Evolutionary conservation across 2,113 vertebrate species (phyloP).

Genomic region (Pithys albifrons): DNA sequence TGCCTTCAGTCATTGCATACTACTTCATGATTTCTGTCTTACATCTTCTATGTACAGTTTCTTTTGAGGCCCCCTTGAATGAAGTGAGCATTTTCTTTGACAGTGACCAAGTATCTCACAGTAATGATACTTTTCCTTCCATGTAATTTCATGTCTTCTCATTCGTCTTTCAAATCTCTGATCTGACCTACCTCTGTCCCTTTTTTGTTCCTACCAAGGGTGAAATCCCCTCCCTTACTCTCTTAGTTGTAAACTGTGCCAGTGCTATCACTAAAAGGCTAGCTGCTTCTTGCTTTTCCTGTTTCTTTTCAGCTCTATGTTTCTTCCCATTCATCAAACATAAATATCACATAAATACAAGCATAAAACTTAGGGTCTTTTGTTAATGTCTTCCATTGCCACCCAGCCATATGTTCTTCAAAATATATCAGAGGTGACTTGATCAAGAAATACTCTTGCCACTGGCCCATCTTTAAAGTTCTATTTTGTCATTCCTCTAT

Average conservation of each 20-base stretch:
- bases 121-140: background rate
- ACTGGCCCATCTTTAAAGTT: background rate
- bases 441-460: background rate
- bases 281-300: background rate
- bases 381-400: background rate
- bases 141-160: background rate
- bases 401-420: background rate
- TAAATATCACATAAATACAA: background rate
- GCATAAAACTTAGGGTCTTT: background rate
- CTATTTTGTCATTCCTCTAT: rapidly evolving
- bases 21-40: background rate
- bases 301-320: background rate
- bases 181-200: background rate
- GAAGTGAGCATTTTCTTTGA: background rate
- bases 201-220: background rate
- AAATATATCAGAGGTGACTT: background rate
- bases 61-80: background rate
- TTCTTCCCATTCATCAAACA: background rate
- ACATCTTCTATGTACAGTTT: background rate
- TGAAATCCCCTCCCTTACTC: background rate
- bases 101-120: background rate
- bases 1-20: background rate
- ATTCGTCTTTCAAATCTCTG: background rate
- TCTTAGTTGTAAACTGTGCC: background rate
- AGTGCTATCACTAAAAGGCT: background rate